These are phyloP conservation scores for Parnassius apollo DNA, from an alignment of 2,888 invertebrate genomes.

Conservation along the genomic window DNA sequence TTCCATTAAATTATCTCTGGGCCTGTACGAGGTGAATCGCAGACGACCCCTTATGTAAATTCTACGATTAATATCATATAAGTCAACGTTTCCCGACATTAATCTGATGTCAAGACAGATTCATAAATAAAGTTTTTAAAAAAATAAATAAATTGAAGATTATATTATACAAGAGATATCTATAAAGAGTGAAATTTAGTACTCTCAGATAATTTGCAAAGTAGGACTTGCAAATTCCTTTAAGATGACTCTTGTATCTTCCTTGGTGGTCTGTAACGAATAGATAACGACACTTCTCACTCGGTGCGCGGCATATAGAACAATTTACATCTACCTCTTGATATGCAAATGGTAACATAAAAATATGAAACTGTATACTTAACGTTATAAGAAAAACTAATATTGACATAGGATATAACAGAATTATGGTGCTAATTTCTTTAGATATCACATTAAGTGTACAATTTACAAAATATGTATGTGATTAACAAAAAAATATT, in stretches of 20 bases:
- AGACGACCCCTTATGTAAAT: no score
- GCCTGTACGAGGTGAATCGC: no score
- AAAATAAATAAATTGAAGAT: no score
- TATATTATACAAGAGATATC: no score
- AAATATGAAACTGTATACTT: conserved; percentile 8
- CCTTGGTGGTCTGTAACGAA: conserved; percentile 21
- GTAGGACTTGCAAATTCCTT: conserved; percentile 10
- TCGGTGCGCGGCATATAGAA: conserved; percentile 10
- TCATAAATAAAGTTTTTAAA: not conserved
- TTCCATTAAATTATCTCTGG: no score
- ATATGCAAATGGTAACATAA: conserved; percentile 13
- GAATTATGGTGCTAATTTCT: no score
- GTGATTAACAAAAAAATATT: not conserved
- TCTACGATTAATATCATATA: no score
- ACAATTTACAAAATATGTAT: no score
- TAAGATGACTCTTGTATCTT: conserved; percentile 8
- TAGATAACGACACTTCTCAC: conserved; percentile 12
- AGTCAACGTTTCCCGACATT: no score
- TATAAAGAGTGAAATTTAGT: no score
- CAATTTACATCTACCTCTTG: conserved; percentile 9
- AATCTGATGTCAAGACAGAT: not conserved
- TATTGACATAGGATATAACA: not conserved
- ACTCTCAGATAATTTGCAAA: no score
- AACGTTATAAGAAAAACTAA: not conserved
- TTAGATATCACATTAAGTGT: no score